phyloP scores from a whole-genome alignment of 2,113 vertebrate genomes.

The Agelaius tricolor region DNA sequence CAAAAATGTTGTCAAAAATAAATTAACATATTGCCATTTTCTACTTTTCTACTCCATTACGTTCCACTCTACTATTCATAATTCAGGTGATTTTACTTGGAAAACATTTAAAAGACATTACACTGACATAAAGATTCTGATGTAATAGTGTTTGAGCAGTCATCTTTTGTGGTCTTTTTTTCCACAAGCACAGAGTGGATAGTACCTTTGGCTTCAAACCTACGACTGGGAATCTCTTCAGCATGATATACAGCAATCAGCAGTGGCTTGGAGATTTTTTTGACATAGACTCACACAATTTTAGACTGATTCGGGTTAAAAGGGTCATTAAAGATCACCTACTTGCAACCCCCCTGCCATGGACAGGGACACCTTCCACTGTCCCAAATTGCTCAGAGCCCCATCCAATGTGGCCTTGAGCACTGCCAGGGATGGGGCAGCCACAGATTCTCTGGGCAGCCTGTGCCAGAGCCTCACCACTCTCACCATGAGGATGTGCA shows the following conservation, averaged over 20 bases:
- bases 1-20: not conserved
- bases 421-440: not conserved
- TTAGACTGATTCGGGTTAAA: not conserved
- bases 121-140: not conserved
- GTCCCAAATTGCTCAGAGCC: not conserved
- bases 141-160: not conserved
- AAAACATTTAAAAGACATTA: not conserved
- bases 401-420: not conserved
- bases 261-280: not conserved
- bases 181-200: not conserved
- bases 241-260: not conserved
- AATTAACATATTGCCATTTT: not conserved
- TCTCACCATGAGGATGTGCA: not conserved
- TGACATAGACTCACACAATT: not conserved
- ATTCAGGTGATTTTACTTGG: not conserved
- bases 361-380: not conserved
- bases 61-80: not conserved
- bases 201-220: not conserved
- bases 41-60: not conserved
- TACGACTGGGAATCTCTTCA: not conserved
- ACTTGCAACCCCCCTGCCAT: fast-evolving
- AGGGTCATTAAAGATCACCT: not conserved
- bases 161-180: not conserved
- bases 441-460: not conserved
- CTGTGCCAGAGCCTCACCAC: not conserved